These are phyloP conservation scores for Sturnira hondurensis DNA, from an alignment of 2,113 vertebrate genomes.

Conservation along the genomic window DNA sequence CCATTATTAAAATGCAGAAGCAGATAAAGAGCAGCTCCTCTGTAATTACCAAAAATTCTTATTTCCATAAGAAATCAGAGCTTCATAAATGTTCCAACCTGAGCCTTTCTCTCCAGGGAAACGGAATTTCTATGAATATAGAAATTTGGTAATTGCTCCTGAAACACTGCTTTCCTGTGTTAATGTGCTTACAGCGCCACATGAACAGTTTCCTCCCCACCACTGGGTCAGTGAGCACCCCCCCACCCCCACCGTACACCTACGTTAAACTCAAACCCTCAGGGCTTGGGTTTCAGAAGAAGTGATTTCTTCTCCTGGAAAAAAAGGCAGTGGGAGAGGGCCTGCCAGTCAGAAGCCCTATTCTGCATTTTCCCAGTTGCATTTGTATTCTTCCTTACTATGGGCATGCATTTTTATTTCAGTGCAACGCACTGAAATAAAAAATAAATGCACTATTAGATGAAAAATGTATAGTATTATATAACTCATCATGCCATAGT, in stretches of 20 bases:
- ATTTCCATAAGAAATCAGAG: constrained; percentile 67
- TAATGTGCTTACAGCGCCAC: constrained; percentile 30
- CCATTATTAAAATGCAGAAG: constrained; percentile 54
- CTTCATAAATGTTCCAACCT: constrained; percentile 45
- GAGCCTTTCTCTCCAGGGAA: constrained; percentile 45
- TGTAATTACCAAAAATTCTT: constrained; percentile 70
- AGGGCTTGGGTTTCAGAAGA: constrained; percentile 2
- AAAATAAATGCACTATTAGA: constrained; percentile 66
- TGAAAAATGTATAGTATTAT: constrained; percentile 76
- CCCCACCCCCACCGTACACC: background rate
- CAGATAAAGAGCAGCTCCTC: constrained; percentile 57
- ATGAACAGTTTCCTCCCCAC: background rate
- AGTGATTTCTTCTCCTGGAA: background rate
- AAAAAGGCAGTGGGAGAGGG: background rate
- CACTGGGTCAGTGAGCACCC: background rate
- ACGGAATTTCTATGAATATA: constrained; percentile 30
- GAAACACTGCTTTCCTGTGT: constrained; percentile 14
- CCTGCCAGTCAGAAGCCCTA: background rate
- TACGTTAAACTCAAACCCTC: background rate
- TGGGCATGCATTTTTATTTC: constrained; percentile 63
- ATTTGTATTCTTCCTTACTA: constrained; percentile 48
- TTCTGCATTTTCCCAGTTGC: constrained; percentile 36
- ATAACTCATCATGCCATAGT: constrained; percentile 77
- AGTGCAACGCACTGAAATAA: constrained; percentile 26
- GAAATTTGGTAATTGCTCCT: constrained; percentile 22